Conservation (phyloP, 2,113 vertebrate genomes). For the Calonectris borealis region DNA sequence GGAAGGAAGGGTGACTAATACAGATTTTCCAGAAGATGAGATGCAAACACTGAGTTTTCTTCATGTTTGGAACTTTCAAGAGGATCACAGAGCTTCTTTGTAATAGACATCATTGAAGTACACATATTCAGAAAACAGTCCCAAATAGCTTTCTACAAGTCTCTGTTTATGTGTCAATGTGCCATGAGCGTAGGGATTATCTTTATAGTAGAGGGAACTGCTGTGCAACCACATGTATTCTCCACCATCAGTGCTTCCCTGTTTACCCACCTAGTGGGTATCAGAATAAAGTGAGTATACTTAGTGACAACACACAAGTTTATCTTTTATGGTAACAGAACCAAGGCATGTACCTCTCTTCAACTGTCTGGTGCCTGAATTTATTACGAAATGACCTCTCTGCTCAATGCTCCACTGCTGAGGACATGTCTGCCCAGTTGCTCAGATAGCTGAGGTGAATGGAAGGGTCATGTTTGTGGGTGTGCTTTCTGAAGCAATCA, state of each 20-base stretch:
- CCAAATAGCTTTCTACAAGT: not conserved
- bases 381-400: not conserved
- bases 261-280: not conserved
- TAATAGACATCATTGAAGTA: rapidly evolving
- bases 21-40: not conserved
- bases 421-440: not conserved
- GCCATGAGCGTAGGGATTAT: not conserved
- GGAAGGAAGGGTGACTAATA: not conserved
- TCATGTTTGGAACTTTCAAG: not conserved
- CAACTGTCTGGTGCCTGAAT: not conserved
- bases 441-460: not conserved
- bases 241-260: not conserved
- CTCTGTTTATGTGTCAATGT: not conserved
- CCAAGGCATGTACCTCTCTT: not conserved
- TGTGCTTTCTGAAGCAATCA: not conserved
- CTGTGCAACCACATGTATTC: not conserved
- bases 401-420: not conserved
- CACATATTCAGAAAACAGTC: not conserved
- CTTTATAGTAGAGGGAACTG: not conserved
- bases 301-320: not conserved
- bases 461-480: not conserved
- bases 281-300: not conserved
- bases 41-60: not conserved
- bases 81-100: not conserved
- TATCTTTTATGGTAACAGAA: not conserved